phyloP scores from a whole-genome alignment of 1,140 invertebrate species.

The Ectropis grisescens region DNA sequence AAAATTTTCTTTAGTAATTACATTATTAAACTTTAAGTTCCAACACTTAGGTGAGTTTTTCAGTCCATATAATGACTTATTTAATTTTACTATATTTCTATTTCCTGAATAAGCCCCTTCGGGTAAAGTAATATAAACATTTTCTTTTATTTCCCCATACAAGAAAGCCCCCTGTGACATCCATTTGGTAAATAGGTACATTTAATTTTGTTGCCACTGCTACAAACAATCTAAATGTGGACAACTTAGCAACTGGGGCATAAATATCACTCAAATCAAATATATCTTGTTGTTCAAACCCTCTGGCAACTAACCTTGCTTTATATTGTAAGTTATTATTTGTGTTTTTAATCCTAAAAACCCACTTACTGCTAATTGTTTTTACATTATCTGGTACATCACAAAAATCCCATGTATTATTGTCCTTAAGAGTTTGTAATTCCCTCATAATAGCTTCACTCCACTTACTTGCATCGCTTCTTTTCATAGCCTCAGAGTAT shows the following conservation, averaged over 20 bases:
- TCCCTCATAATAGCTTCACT: slow-evolving; percentile 21
- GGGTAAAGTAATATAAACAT: slow-evolving; percentile 15
- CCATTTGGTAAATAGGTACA: slow-evolving; percentile 25
- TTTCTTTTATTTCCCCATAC: slow-evolving; percentile 21
- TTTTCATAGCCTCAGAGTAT: slow-evolving; percentile 23
- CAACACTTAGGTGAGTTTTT: slow-evolving; percentile 26
- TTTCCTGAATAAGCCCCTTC: slow-evolving; percentile 13
- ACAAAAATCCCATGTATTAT: slow-evolving; percentile 21
- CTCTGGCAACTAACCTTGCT: slow-evolving; percentile 21
- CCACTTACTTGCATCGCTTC: slow-evolving; percentile 22
- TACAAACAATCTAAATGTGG: slow-evolving; percentile 25
- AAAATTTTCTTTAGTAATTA: slow-evolving; percentile 21
- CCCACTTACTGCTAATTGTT: slow-evolving; percentile 25
- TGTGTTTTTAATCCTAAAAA: slow-evolving; percentile 24
- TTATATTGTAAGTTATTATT: slow-evolving; percentile 20
- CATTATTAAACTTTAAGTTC: slow-evolving; percentile 24
- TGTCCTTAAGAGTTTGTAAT: slow-evolving; percentile 23
- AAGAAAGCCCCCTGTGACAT: slow-evolving; percentile 26
- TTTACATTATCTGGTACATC: slow-evolving; percentile 13
- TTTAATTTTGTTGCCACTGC: slow-evolving; percentile 21
- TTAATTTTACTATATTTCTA: slow-evolving; percentile 22
- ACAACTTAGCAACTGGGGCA: too few relatives aligned
- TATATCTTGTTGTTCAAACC: slow-evolving; percentile 24
- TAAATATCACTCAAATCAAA: slow-evolving; percentile 21
- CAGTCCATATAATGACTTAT: slow-evolving; percentile 26